Percentiles rank a stretch among this genome's conserved stretches.
Evolutionary conservation across 2,797 vertebrate genomes (phyloP).

Genomic region (Spinus olivaceus): DNA sequence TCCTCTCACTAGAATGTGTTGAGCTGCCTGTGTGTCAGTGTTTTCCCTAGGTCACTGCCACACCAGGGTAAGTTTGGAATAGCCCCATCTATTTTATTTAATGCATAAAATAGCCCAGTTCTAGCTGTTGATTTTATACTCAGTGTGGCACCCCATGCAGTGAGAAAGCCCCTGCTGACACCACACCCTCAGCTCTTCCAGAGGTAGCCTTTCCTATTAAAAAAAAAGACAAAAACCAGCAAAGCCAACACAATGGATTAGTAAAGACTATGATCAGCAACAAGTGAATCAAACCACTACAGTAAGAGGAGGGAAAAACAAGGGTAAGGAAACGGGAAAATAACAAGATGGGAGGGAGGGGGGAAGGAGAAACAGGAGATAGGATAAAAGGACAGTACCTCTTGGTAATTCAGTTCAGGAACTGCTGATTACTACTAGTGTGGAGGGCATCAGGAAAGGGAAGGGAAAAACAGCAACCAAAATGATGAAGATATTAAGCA

Average conservation of each 20-base stretch:
- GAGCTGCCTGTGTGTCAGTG: not conserved
- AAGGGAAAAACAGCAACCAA: conserved; percentile 69
- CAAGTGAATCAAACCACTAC: conserved; percentile 1
- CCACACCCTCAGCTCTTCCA: conserved; percentile 20
- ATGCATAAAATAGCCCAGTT: not conserved
- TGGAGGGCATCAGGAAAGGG: conserved; percentile 63
- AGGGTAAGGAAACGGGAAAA: not conserved
- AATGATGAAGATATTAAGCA: conserved; percentile 57
- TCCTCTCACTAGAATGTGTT: not conserved
- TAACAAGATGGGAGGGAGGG: not conserved
- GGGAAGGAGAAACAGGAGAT: not conserved
- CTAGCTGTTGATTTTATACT: not conserved
- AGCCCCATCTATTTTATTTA: not conserved
- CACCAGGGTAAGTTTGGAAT: not conserved
- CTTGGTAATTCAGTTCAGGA: conserved; percentile 67
- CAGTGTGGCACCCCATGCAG: not conserved
- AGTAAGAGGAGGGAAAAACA: not conserved
- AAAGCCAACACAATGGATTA: conserved; percentile 34
- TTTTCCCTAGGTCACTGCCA: not conserved
- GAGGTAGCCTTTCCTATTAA: conserved; percentile 45
- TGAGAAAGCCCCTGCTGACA: not conserved
- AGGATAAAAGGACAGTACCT: conserved; percentile 69
- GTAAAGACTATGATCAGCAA: conserved; percentile 25
- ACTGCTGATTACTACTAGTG: conserved; percentile 64
- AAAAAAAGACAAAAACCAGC: not conserved